These are phyloP conservation scores for Pyrocoelia pectoralis DNA, from an alignment of 2,888 invertebrate species.

Conservation along the genomic window DNA sequence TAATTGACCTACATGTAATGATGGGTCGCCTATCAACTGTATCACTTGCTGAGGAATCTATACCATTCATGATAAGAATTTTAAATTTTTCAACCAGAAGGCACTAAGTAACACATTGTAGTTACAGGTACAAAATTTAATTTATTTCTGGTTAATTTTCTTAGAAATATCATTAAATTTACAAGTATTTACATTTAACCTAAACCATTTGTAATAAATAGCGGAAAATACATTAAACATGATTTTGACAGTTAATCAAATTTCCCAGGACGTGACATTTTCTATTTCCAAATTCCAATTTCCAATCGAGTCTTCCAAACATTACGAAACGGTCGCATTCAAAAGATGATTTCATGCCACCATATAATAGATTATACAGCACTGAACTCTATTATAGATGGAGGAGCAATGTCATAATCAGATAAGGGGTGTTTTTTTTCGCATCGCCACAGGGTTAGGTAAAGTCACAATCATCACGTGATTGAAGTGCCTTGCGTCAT, in stretches of 20 bases:
- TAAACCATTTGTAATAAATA: conserved; percentile 5
- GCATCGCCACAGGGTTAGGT: no score
- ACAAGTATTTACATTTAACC: conserved; percentile 15
- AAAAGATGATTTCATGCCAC: no score
- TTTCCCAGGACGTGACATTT: conserved; percentile 35
- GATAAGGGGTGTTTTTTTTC: no score
- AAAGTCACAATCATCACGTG: no score
- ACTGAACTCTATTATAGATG: no score
- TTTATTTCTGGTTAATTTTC: background rate
- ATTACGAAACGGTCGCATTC: no score
- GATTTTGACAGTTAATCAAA: conserved; percentile 44
- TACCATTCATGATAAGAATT: conserved; percentile 54
- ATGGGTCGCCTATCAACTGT: conserved; percentile 75
- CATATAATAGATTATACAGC: no score
- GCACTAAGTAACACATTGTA: conserved; percentile 50
- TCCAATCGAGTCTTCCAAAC: no score
- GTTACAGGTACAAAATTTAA: background rate
- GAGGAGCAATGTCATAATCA: no score
- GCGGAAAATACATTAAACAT: conserved; percentile 13
- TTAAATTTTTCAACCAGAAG: conserved; percentile 49
- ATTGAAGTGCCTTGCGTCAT: no score
- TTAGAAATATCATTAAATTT: background rate
- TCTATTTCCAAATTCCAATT: no score
- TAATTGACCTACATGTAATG: conserved; percentile 72
- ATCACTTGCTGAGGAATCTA: conserved; percentile 53